phyloP scores from a whole-genome alignment of 2,888 invertebrate genomes.

The Lithophane semibrunnea region DNA sequence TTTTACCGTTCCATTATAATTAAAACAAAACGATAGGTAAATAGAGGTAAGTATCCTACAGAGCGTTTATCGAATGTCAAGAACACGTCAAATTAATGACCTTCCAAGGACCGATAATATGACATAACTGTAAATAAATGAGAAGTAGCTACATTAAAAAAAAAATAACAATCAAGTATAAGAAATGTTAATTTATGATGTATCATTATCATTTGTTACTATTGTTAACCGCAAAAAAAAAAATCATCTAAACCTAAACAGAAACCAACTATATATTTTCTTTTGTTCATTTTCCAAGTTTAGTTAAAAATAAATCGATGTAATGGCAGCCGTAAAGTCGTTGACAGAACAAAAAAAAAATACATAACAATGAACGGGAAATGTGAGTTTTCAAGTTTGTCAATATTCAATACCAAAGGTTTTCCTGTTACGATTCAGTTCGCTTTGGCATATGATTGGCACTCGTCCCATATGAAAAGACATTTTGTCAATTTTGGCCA shows the following conservation, averaged over 20 bases:
- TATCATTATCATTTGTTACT: neutral
- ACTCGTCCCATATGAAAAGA: constrained; percentile 16
- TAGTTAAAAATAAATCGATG: constrained; percentile 16
- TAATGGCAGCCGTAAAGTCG: constrained; percentile 18
- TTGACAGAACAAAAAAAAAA: constrained; percentile 35
- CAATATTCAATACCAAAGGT: constrained; percentile 43
- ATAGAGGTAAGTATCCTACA: no score
- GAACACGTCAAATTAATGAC: constrained; percentile 18
- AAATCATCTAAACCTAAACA: neutral
- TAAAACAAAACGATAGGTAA: constrained; percentile 18
- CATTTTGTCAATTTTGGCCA: constrained; percentile 20
- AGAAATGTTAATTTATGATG: neutral
- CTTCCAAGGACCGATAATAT: neutral
- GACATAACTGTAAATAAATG: neutral
- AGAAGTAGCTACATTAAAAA: neutral
- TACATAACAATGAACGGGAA: constrained; percentile 53
- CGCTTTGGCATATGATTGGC: constrained; percentile 38
- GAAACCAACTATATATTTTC: neutral
- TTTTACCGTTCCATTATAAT: constrained; percentile 4
- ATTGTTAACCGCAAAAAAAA: neutral
- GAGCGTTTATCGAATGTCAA: constrained; percentile 25
- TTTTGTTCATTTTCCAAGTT: neutral
- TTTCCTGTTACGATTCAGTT: constrained; percentile 43
- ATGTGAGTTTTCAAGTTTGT: constrained; percentile 37
- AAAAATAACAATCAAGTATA: no score